A percentile compares a stretch with the other conserved stretches of the same genome.
phyloP scores from a whole-genome alignment of 2,797 vertebrate species.

The Aeoliscus strigatus region DNA sequence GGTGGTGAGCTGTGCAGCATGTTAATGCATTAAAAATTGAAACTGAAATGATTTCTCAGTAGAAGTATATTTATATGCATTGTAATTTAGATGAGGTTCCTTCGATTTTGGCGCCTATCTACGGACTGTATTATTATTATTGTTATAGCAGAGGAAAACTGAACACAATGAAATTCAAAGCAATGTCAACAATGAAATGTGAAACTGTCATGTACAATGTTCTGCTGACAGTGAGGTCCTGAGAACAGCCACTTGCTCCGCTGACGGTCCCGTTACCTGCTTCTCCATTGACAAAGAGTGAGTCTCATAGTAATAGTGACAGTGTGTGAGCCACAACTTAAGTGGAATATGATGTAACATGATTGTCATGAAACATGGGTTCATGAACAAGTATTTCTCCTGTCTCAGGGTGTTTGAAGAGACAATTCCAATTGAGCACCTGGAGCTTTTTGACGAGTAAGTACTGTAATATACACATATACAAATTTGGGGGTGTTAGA shows the following conservation, averaged over 20 bases:
- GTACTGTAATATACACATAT: too few relatives aligned
- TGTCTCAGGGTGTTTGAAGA: slow-evolving; percentile 77
- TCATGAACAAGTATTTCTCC: slow-evolving; percentile 1
- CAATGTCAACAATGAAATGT: not conserved
- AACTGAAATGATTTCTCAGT: too few relatives aligned
- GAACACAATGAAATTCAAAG: too few relatives aligned
- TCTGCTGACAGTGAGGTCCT: slow-evolving; percentile 66
- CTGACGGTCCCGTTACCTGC: slow-evolving; percentile 77
- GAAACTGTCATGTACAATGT: not conserved
- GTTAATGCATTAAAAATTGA: too few relatives aligned
- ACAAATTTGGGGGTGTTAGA: too few relatives aligned
- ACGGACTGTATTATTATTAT: too few relatives aligned
- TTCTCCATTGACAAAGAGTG: slow-evolving; percentile 82
- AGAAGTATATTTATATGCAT: too few relatives aligned
- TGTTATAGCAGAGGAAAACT: too few relatives aligned
- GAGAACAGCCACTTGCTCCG: slow-evolving; percentile 79
- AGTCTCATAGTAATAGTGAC: slow-evolving; percentile 38
- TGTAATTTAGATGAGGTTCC: too few relatives aligned
- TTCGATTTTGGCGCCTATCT: too few relatives aligned
- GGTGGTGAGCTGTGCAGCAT: too few relatives aligned
- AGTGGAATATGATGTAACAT: slow-evolving; percentile 1
- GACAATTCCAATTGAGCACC: slow-evolving; percentile 76
- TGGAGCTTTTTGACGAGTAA: slow-evolving; percentile 80
- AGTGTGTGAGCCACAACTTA: not conserved
- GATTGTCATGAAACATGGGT: not conserved